Conservation (phyloP, 2,797 vertebrate genomes). For the Lophotriccus pileatus region DNA sequence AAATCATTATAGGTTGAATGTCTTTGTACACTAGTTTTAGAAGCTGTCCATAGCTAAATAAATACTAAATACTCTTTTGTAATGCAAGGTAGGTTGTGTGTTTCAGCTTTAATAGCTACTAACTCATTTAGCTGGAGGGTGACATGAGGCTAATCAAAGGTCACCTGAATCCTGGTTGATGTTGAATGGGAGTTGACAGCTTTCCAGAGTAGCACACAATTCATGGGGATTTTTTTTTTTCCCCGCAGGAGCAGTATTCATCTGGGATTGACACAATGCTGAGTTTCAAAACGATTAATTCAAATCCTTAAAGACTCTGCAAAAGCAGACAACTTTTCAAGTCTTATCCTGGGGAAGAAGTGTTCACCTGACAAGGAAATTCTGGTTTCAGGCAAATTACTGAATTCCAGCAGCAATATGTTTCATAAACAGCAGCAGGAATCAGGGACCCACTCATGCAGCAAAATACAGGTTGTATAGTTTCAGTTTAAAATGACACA, state of each 20-base stretch:
- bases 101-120: constrained; percentile 54
- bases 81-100: constrained; percentile 5
- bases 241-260: neutral
- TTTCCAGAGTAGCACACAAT: constrained; percentile 4
- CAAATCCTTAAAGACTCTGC: constrained; percentile 26
- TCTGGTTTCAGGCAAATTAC: neutral
- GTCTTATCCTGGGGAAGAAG: neutral
- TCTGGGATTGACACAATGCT: constrained; percentile 34
- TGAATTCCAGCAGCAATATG: neutral
- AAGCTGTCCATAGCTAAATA: constrained; percentile 10
- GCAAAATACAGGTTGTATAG: neutral
- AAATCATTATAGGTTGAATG: neutral
- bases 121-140: constrained; percentile 60
- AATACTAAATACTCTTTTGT: constrained; percentile 36
- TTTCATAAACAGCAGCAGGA: neutral
- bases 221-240: neutral
- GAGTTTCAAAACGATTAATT: constrained; percentile 45
- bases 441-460: neutral
- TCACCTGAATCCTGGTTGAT: neutral
- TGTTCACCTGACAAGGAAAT: neutral
- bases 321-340: constrained; percentile 12
- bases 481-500: neutral
- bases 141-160: constrained; percentile 63
- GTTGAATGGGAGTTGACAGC: constrained; percentile 57
- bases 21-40: neutral